Evolutionary conservation across 2,113 vertebrate genomes (phyloP), one percentile per base, ranked within the genome.

Genomic region (Nettapus auritus): DNA sequence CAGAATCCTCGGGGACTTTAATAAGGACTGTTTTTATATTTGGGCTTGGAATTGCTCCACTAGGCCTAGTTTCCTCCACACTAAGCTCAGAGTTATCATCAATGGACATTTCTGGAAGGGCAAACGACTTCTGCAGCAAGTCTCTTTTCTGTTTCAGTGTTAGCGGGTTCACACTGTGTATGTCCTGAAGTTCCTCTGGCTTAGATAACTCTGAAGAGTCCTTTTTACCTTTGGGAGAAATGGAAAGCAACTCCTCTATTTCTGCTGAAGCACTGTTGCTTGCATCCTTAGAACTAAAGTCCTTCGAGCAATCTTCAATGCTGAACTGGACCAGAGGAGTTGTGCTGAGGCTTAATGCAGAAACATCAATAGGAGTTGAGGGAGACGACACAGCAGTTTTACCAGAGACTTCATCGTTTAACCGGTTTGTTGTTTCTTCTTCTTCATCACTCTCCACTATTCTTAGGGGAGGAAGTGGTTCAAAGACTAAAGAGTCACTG

Each of bases 371-470:
- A 11, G 97, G 98, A 68, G 97, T 96, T 28, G 98, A 98, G 26
- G 98, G 81, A 3, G 94, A 95, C 1, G 97, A 97, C 6, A 78
- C 64, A 28, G 96, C 53, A 15, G 95, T 94, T 81, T 93, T 92
- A 14, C 90, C 94, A 50, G 97, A 97, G 68, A 96, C 84, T 88
- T 97, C 77, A 29, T 97, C 70, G 8, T 97, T 86, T 90, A 97
- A 87, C 3, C 97, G 95, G 92, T 98, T 94, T 93, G 89, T 94
- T 18, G 97, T 87, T 92, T 99, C 99, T 36, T 99, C 99, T 80
- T 99, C 99, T 71, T 99, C 99, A 40, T 99, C 99, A 0, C 99
- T 99, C 95, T 99, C 99, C 22, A 99, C 99, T 48, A 99, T 99
- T 88, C 99, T 98, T 77, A 99, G 98, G 22, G 99, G 99, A 53